Conservation (phyloP, 2,888 invertebrate genomes). For the Netelia virgata region DNA sequence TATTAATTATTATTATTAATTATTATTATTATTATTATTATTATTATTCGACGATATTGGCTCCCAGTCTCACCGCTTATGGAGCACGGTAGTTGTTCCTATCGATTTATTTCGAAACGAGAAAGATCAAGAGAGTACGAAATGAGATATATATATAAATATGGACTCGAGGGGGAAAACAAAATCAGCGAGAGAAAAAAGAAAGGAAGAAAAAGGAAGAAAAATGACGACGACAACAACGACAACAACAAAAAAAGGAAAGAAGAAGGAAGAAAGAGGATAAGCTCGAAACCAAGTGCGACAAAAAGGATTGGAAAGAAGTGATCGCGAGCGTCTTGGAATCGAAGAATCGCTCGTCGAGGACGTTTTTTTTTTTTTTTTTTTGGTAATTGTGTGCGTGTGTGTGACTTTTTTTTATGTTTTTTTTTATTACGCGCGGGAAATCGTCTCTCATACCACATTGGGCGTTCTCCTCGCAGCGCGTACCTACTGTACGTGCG, state of each 20-base stretch:
- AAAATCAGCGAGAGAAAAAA: not conserved
- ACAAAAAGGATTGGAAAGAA: constrained; percentile 27
- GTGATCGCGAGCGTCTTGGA: constrained; percentile 29
- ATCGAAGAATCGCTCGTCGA: constrained; percentile 28
- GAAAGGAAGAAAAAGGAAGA: constrained; percentile 15
- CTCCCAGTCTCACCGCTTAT: constrained; percentile 58
- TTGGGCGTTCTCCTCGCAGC: constrained; percentile 29
- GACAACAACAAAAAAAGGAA: too few relatives aligned
- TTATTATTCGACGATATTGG: constrained; percentile 39
- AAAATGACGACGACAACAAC: too few relatives aligned
- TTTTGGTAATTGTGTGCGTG: constrained; percentile 8
- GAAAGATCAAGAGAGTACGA: constrained; percentile 57
- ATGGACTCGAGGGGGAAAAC: not conserved
- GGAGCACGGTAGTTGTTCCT: constrained; percentile 83
- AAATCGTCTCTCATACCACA: constrained; percentile 56
- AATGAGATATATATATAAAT: constrained; percentile 26
- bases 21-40: constrained; percentile 26
- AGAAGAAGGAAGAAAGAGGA: not conserved
- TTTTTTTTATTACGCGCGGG: constrained; percentile 40
- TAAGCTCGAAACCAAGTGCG: constrained; percentile 3
- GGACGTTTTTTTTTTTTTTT: constrained; percentile 44
- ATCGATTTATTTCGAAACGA: constrained; percentile 71
- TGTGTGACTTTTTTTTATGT: not conserved
- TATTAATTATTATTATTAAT: constrained; percentile 27
- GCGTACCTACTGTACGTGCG: constrained; percentile 18